These are phyloP conservation scores for Gracilinanus agilis DNA, from an alignment of 2,113 vertebrate genomes.

Conservation along the genomic window DNA sequence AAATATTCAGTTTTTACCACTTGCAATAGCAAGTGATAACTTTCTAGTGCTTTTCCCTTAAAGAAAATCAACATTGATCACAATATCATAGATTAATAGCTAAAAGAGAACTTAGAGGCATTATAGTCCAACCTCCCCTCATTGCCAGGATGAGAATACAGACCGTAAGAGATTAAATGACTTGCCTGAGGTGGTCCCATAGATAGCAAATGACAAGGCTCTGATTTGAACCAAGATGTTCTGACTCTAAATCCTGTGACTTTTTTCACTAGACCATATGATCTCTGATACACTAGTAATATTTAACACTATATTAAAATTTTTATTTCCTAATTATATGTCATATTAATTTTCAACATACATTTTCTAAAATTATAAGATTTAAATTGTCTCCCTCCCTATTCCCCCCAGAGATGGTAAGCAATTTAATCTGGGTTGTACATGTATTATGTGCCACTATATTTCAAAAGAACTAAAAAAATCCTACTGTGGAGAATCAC, in stretches of 20 bases:
- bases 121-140: background rate
- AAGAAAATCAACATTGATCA: background rate
- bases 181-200: background rate
- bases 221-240: background rate
- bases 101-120: background rate
- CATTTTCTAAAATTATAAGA: too few relatives aligned
- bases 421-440: too few relatives aligned
- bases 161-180: background rate
- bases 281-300: background rate
- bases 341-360: too few relatives aligned
- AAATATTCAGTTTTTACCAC: background rate
- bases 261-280: background rate
- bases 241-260: background rate
- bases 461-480: background rate
- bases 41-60: background rate
- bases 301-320: background rate
- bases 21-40: background rate
- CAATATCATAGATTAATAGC: background rate
- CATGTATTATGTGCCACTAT: background rate
- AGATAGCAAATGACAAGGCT: background rate
- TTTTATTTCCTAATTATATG: too few relatives aligned
- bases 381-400: too few relatives aligned
- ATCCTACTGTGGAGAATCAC: background rate
- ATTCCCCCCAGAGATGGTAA: too few relatives aligned
- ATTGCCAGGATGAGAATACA: background rate